Evolutionary conservation across 2,888 invertebrate species (phyloP).

Genomic region (Ypsolopha scabrella): DNA sequence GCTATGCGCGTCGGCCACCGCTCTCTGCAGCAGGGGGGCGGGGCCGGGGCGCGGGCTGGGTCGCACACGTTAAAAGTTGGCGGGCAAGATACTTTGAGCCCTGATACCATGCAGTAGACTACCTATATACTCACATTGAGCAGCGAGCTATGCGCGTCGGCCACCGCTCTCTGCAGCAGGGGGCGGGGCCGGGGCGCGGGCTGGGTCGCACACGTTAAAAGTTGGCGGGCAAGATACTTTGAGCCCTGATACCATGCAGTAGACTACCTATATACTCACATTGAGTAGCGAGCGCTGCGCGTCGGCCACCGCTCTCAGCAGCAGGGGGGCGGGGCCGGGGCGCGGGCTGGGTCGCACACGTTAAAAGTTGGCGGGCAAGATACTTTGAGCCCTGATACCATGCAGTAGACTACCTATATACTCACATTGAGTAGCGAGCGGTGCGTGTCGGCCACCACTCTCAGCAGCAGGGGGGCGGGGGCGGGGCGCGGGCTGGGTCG

Average conservation of each 20-base stretch:
- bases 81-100: too few species aligned
- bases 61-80: too few species aligned
- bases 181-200: slow-evolving; percentile 40
- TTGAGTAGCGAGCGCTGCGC: too few species aligned
- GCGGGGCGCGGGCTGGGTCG: not conserved
- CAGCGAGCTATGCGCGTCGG: slow-evolving; percentile 88
- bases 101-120: too few species aligned
- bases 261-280: too few species aligned
- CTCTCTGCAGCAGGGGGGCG: slow-evolving; percentile 79
- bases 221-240: too few species aligned
- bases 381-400: too few species aligned
- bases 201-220: slow-evolving; percentile 54
- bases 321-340: slow-evolving; percentile 60
- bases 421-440: slow-evolving; percentile 73
- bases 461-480: slow-evolving; percentile 75
- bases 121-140: slow-evolving; percentile 46
- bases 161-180: slow-evolving; percentile 86
- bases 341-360: too few species aligned
- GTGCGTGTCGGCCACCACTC: slow-evolving; percentile 93
- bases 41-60: slow-evolving; percentile 11
- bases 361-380: too few species aligned
- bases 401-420: slow-evolving; percentile 6
- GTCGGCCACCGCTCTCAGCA: slow-evolving; percentile 90
- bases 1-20: slow-evolving; percentile 92
- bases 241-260: too few species aligned